Base-by-base conservation (phyloP, 2,797 vertebrate species). In the Leuciscus waleckii region DNA sequence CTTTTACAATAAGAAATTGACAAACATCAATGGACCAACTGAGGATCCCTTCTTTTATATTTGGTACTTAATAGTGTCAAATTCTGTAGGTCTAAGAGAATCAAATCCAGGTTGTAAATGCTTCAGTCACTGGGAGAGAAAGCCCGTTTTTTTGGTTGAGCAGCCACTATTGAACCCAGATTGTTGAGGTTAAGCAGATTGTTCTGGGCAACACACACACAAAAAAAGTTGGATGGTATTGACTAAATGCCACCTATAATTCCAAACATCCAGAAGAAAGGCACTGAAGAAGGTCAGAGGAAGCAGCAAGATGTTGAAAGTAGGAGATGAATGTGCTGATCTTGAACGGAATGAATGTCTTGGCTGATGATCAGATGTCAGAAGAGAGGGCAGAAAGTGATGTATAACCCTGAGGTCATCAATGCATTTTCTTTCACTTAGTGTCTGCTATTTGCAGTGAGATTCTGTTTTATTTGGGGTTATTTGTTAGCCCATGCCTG, bases 291-390 rank as follows among this genome's bases (percentile, higher is more conserved):
- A 81, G 79, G 79, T 81, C 79, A 81, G 63, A 81, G 67, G 43
- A 81, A 70, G 49, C 32, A 81, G 35, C 46, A 81, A 81, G 79
- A 81, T 81, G 67, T 81, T 81, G 23, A 70, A 81, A 81, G 49
- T 41, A 51, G 67, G 46, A 81, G 67, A 81, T 70, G 49, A 39
- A 70, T 81, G 79, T 56, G 46, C 67, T 81, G 79, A 81, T 69
- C 67, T 81, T 79, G 78, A 67, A 35, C 0, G 11, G 78, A 79
- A 79, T 79, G 7, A 49, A 79, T 79, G 61, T 79, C 58, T 79
- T 56, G 46, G 49, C 67, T 81, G 67, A 56, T 69, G 79, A 56
- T 69, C 65, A 54, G 67, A 54, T 49, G 67, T 81, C 79, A 56
- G 67, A 67, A 80, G 61, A 51, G 43, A 35, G 46, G 46, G 65